These are phyloP conservation scores for Xestia sexstrigata DNA, from an alignment of 2,888 invertebrate genomes.

Conservation along the genomic window DNA sequence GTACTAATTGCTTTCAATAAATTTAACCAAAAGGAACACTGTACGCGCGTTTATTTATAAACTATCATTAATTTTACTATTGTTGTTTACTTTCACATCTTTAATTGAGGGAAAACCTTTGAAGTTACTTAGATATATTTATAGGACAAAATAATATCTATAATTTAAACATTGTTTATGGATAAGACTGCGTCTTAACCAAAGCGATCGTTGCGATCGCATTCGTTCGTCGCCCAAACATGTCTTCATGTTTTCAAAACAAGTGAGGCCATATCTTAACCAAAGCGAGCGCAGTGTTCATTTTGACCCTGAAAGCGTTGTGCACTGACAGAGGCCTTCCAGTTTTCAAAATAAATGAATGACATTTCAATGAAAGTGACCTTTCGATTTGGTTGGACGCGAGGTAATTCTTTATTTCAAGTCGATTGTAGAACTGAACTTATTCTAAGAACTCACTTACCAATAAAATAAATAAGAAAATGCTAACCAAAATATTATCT, in stretches of 20 bases:
- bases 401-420: not conserved
- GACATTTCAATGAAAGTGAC: not conserved
- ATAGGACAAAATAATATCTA: not conserved
- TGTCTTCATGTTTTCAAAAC: not conserved
- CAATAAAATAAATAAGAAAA: constrained; percentile 8
- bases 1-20: constrained; percentile 33
- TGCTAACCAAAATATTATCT: constrained; percentile 13
- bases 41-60: constrained; percentile 24
- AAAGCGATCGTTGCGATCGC: not conserved
- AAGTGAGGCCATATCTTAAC: not conserved
- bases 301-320: not conserved
- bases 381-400: not conserved
- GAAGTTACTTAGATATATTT: constrained; percentile 11
- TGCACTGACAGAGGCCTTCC: not conserved
- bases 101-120: constrained; percentile 29
- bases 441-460: not conserved
- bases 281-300: not conserved
- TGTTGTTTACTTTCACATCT: constrained; percentile 16
- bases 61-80: constrained; percentile 31
- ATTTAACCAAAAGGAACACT: constrained; percentile 18
- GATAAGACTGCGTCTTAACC: not conserved
- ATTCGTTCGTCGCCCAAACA: not conserved
- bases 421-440: not conserved
- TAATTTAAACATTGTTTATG: not conserved
- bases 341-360: not conserved